Percentiles rank a stretch among this genome's conserved stretches.
Conservation (phyloP, 2,888 invertebrate genomes). For the Bombylius discolor region DNA sequence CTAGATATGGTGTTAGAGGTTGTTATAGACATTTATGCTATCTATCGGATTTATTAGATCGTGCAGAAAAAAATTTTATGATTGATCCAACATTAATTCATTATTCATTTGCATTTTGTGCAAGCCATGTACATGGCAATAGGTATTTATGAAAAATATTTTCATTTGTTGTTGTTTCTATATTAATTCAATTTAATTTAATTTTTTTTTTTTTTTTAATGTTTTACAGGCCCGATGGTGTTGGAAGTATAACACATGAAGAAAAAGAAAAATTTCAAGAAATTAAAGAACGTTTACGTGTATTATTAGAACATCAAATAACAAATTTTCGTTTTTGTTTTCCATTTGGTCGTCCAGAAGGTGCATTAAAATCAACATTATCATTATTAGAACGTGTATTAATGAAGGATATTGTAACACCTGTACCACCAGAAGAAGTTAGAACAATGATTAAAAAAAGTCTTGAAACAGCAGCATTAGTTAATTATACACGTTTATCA, state of each 20-base stretch:
- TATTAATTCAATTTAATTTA: too few relatives aligned
- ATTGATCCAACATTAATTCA: constrained; percentile 98
- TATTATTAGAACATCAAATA: constrained; percentile 92
- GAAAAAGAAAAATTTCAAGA: constrained; percentile 97
- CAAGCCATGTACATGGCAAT: constrained; percentile 98
- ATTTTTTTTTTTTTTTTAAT: neutral
- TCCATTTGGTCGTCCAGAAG: constrained; percentile 98
- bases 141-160: constrained; percentile 44
- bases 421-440: constrained; percentile 92
- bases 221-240: constrained; percentile 80
- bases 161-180: too few relatives aligned
- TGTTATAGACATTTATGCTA: constrained; percentile 96
- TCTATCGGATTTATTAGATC: constrained; percentile 84
- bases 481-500: constrained; percentile 92
- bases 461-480: constrained; percentile 91
- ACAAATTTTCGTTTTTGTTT: constrained; percentile 98
- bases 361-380: constrained; percentile 90
- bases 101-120: constrained; percentile 98
- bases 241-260: constrained; percentile 95
- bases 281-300: constrained; percentile 87
- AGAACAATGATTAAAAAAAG: constrained; percentile 92
- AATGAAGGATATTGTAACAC: constrained; percentile 98
- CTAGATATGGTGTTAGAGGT: constrained; percentile 91
- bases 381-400: constrained; percentile 91
- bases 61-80: constrained; percentile 86